phyloP scores from a whole-genome alignment of 2,888 invertebrate species.

The Himalopsyche tibetana region DNA sequence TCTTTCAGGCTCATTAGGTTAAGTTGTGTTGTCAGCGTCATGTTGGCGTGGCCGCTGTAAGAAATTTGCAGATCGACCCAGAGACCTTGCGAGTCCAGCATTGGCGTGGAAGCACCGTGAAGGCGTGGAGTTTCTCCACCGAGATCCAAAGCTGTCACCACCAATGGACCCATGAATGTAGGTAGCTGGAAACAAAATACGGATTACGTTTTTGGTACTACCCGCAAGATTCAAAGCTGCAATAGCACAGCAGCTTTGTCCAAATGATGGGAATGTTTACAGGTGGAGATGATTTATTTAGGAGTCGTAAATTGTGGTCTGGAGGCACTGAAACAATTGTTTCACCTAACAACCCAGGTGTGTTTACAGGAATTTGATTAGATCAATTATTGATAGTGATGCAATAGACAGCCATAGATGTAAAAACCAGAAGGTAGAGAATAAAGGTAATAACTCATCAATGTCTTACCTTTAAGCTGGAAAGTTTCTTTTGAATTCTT shows the following conservation, averaged over 20 bases:
- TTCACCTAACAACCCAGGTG: no score
- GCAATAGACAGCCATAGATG: no score
- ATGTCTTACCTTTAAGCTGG: slow-evolving; percentile 72
- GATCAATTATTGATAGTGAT: no score
- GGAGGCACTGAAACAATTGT: no score
- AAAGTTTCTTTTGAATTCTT: slow-evolving; percentile 90
- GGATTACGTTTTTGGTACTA: not conserved
- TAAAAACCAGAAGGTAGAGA: no score
- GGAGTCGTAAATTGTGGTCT: no score
- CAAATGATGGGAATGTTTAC: no score
- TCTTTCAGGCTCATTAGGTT: slow-evolving; percentile 80
- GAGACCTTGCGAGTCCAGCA: slow-evolving; percentile 87
- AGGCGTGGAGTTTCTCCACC: slow-evolving; percentile 83
- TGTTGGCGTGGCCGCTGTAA: slow-evolving; percentile 86
- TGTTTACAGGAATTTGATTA: no score
- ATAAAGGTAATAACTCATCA: not conserved
- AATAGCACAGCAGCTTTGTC: no score
- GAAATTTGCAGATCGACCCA: slow-evolving; percentile 92
- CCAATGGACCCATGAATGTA: slow-evolving; percentile 90
- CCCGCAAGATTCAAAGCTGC: no score
- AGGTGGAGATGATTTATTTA: no score
- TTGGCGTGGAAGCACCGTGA: slow-evolving; percentile 80
- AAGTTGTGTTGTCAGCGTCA: slow-evolving; percentile 92
- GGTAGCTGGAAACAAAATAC: slow-evolving; percentile 78
- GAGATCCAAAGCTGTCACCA: slow-evolving; percentile 85